Base-by-base conservation (phyloP, 2,888 invertebrate species). In the Coronaproctus castanopsis region DNA sequence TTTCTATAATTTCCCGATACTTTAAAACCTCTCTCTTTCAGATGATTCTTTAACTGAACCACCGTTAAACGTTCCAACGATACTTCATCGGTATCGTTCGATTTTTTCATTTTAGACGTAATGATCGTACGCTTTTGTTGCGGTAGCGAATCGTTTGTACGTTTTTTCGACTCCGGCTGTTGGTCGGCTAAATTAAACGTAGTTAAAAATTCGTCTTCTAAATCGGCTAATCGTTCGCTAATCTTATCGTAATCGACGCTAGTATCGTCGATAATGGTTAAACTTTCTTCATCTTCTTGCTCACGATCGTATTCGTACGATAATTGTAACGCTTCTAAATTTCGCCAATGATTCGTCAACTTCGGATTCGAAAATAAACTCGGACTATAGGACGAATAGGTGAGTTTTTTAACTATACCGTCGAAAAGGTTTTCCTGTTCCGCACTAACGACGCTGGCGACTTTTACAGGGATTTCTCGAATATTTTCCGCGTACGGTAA, bases 261-360 rank as follows among this genome's bases (percentile, higher is more conserved):
- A 2, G 61, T 60, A 54, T 57, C 55, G 24, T 63, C 63, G 19
- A 1, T n/a, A 1, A 59, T 21, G 14, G 8, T 36, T 36, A 36
- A 36, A 14, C 36, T 36, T 36, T 36, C 36, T 8, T 36, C 8
- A 36, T 36, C 14, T 14, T 5, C 36, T 36, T 36, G 36, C 48
- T 2, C 21, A 1, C 57, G 24, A 20, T 54, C 54, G 10, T 56
- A 21, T 49, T 58, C 49, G 19, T 23, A 55, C 48, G 62, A 57
- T 14, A 63, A 24, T 14, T 36, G 36, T 24, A 63, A 23, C 18
- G 63, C 58, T 57, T 63, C 63, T 1, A 63, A 48, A 54, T 59
- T 62, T 18, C 59, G 61, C 63, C 63, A 63, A 36, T 62, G 62
- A n/a, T 19, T 57, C 22, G 59, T 58, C 24, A 63, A 24, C 59